Base-by-base conservation (phyloP, 2,797 vertebrate species). In the Enteromius radiatus region DNA sequence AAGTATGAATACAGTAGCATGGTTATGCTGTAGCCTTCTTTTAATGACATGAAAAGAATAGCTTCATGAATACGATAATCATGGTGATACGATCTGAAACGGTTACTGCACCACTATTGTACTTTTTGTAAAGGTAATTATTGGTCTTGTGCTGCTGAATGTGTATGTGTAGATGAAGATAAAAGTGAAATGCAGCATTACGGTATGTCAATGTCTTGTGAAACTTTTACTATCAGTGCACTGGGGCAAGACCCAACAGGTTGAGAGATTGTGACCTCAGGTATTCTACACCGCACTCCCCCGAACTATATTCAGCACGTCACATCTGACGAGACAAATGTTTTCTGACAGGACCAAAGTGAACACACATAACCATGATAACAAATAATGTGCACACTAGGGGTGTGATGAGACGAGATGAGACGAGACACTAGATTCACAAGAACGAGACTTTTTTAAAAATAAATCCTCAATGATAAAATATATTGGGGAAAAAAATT, bases 171-270 rank as follows among this genome's bases (percentile, higher is more conserved):
- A 77, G 1, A 59, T 61, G 3, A 83, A 43, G 2, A 8, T 74
- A 31, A 80, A 76, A 43, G 38, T 23, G 12, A 78, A 19, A 69
- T 28, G 43, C 23, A 61, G 19, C 36, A 43, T 11, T 17, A 74
- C 12, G 83, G 69, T 45, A 84, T 77, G 84, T 31, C 26, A 59
- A 70, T 84, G 49, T 75, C 74, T 38, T 36, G 54, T 59, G n/a
- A 59, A 31, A 59, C 49, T 76, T 77, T 41, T 75, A 67, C 79
- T 59, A 63, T 23, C 33, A 69, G 68, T n/a, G 7, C 43, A 69
- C 17, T 43, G n/a, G 43, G 70, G 70, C 84, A 82, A 76, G 85
- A 84, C 47, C n/a, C 47, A 78, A 84, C 84, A 85, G 52, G 87
- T 64, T 47, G 36, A 36, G 52, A 54, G 12, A 54, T 26, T 54